Evolutionary conservation across 2,113 vertebrate species (phyloP).

Genomic region (Rhombomys opimus): DNA sequence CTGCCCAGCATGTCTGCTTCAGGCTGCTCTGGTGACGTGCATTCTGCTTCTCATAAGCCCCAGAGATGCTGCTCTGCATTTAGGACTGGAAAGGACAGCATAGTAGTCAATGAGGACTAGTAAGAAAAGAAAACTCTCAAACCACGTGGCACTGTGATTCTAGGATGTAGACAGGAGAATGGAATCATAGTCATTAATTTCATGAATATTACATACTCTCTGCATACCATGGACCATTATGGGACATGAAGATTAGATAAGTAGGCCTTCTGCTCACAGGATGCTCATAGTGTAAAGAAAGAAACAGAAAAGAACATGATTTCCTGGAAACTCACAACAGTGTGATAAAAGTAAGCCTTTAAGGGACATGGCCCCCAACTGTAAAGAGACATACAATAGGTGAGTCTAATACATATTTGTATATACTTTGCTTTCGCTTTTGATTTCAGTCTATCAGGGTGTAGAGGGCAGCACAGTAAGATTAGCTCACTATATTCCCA

Average conservation of each 20-base stretch:
- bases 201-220: neutral
- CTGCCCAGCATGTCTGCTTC: neutral
- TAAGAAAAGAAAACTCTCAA: slow-evolving; percentile 11
- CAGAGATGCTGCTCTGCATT: neutral
- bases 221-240: neutral
- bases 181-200: neutral
- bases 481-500: neutral
- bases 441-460: neutral
- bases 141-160: neutral
- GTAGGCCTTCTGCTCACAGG: neutral
- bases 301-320: neutral
- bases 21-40: neutral
- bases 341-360: neutral
- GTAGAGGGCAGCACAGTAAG: too few species aligned
- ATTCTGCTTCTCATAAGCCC: neutral
- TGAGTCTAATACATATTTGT: neutral
- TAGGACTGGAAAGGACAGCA: neutral
- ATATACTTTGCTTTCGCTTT: neutral
- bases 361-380: neutral
- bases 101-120: neutral
- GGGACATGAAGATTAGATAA: neutral
- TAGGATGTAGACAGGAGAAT: neutral
- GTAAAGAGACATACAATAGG: neutral
- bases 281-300: neutral
- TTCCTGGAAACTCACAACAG: neutral